Evolutionary conservation across 2,113 vertebrate genomes (phyloP), one percentile per base, ranked within the genome.

Genomic region (Propithecus coquereli): DNA sequence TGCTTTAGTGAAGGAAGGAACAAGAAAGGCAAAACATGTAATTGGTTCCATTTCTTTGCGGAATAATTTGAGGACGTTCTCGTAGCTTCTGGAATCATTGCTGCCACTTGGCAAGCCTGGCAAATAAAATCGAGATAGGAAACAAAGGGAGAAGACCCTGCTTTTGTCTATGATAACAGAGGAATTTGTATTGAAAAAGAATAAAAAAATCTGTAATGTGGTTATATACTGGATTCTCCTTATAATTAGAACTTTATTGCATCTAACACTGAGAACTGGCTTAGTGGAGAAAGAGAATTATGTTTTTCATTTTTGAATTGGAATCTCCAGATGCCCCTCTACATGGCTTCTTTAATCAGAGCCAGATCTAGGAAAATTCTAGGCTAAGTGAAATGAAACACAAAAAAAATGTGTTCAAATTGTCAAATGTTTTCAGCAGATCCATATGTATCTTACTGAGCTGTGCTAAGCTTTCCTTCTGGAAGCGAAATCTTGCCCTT

Each of bases 381-480:
- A 94, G 85, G 89, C 74, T 90, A 94, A 93, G 83, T 71, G 88
- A 89, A 96, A 93, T 66, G 37, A 94, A 96, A 54, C 73, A 91
- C 77, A 91, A 11, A 68, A 83, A 84, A 87, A 91, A 77, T 66
- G 23, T 40, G n/a, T 66, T 96, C 68, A 93, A 82, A 86, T 89
- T 95, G 66, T 97, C 76, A 88, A 47, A 74, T 94, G 74, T 95
- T 97, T 98, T 91, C 63, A 85, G 43, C 40, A 59, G 57, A 79
- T 90, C 68, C 79, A 61, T 95, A 91, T 89, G 79, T 93, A 65
- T 80, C 54, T 68, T 71, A 54, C 83, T 90, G 79, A 96, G 83
- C 45, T 66, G 81, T 57, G 81, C 43, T 34, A 20, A 77, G 22
- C 12, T 45, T 95, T 88, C 20, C 71, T 94, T 94, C 50, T 96